A percentile compares a stretch with the other conserved stretches of the same genome.
These are phyloP conservation scores for Apis dorsata DNA, from an alignment of 1,140 invertebrate species.

Conservation along the genomic window DNA sequence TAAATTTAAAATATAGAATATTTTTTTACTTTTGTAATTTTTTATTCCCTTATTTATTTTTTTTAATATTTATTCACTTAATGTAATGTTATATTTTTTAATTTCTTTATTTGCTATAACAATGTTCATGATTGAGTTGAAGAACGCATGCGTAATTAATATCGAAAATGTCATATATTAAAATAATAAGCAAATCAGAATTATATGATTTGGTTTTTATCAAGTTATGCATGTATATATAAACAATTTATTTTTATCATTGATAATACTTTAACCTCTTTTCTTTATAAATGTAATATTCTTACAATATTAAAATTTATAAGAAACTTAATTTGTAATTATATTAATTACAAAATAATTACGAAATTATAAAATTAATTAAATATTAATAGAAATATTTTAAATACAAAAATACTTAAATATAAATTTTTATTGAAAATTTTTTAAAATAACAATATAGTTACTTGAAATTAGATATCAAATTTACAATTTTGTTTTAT, in stretches of 20 bases:
- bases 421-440: background rate
- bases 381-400: background rate
- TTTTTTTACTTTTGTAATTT: background rate
- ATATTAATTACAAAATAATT: background rate
- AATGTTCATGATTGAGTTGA: background rate
- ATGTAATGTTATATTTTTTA: background rate
- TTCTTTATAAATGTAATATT: conserved; percentile 1
- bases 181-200: conserved; percentile 35
- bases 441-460: background rate
- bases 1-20: background rate
- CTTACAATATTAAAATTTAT: conserved; percentile 6
- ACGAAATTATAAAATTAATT: background rate
- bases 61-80: background rate
- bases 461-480: background rate
- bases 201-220: conserved; percentile 35
- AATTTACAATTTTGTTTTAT: background rate
- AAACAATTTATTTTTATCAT: conserved; percentile 20
- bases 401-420: background rate
- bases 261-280: conserved; percentile 42
- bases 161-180: background rate
- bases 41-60: background rate
- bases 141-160: conserved; percentile 31
- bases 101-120: background rate
- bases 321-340: background rate
- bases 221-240: background rate